These are phyloP conservation scores for Actinernus sp. DNA, from an alignment of 92 coral and sea anemone species.

Conservation along the genomic window DNA sequence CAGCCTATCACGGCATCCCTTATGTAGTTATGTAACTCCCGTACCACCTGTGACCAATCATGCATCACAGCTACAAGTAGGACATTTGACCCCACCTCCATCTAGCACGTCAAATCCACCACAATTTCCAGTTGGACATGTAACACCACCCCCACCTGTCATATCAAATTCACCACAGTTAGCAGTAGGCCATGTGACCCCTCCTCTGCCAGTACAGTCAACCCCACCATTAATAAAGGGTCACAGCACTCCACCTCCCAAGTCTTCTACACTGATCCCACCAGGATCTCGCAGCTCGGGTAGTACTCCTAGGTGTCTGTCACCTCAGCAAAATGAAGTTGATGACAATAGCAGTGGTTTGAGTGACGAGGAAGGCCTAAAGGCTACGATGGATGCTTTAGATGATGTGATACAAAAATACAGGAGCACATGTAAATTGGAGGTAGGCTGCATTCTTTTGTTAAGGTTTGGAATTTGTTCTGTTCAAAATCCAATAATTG, in stretches of 20 bases:
- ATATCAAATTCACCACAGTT: neutral
- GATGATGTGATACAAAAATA: slow-evolving; percentile 91
- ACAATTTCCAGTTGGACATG: neutral
- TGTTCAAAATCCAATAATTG: too few species aligned
- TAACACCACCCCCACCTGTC: neutral
- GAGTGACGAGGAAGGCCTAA: slow-evolving; percentile 84
- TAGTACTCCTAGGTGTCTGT: slow-evolving; percentile 85
- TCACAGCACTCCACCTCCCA: slow-evolving; percentile 63
- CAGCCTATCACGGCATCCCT: neutral
- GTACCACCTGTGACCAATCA: slow-evolving; percentile 52
- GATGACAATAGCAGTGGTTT: slow-evolving; percentile 45
- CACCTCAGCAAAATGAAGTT: slow-evolving; percentile 70
- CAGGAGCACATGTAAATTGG: too few species aligned
- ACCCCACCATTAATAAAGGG: slow-evolving; percentile 33
- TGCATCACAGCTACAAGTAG: slow-evolving; percentile 15
- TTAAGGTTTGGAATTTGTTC: too few species aligned
- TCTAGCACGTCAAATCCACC: slow-evolving; percentile 9
- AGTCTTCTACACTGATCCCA: slow-evolving; percentile 28
- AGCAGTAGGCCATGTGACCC: slow-evolving; percentile 49
- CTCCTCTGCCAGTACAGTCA: slow-evolving; percentile 32
- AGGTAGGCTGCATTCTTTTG: too few species aligned
- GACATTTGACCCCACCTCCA: slow-evolving; percentile 46
- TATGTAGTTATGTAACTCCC: slow-evolving; percentile 23
- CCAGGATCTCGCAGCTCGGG: slow-evolving; percentile 76
- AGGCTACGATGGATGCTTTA: slow-evolving; percentile 92